Percentiles rank a stretch among this genome's conserved stretches.
Evolutionary conservation across 2,797 vertebrate genomes (phyloP).

Genomic region (Bovichtus diacanthus): DNA sequence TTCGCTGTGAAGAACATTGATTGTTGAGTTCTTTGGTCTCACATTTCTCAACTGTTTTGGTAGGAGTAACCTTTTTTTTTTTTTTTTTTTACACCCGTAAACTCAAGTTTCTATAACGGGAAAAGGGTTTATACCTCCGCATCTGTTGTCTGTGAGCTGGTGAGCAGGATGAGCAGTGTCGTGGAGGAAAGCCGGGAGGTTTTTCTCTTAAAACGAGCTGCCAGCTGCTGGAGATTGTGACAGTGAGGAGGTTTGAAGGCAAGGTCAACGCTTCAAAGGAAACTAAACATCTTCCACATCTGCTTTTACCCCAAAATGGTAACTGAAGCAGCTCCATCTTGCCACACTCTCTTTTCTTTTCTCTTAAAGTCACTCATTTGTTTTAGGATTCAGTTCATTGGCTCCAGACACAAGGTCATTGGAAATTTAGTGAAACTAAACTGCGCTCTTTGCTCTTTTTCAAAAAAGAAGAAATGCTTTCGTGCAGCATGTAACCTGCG

Average conservation of each 20-base stretch:
- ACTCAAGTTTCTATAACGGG: neutral
- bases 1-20: too few relatives aligned
- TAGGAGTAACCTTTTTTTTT: too few relatives aligned
- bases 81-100: too few relatives aligned
- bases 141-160: neutral
- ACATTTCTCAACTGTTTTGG: too few relatives aligned
- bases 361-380: slow-evolving; percentile 39
- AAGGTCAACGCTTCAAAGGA: slow-evolving; percentile 69
- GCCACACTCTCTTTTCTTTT: neutral
- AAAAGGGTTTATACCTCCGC: neutral
- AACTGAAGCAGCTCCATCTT: slow-evolving; percentile 38
- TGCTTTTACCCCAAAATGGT: slow-evolving; percentile 42
- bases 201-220: slow-evolving; percentile 61
- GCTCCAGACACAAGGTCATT: slow-evolving; percentile 31
- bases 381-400: slow-evolving; percentile 30
- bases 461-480: too few relatives aligned
- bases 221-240: slow-evolving; percentile 51
- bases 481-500: neutral
- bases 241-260: slow-evolving; percentile 43
- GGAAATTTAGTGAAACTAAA: neutral
- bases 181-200: slow-evolving; percentile 51
- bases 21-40: too few relatives aligned
- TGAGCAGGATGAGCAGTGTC: slow-evolving; percentile 24
- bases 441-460: neutral
- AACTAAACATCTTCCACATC: slow-evolving; percentile 56